phyloP scores from a whole-genome alignment of 2,888 invertebrate genomes.

The Malacosoma neustria region DNA sequence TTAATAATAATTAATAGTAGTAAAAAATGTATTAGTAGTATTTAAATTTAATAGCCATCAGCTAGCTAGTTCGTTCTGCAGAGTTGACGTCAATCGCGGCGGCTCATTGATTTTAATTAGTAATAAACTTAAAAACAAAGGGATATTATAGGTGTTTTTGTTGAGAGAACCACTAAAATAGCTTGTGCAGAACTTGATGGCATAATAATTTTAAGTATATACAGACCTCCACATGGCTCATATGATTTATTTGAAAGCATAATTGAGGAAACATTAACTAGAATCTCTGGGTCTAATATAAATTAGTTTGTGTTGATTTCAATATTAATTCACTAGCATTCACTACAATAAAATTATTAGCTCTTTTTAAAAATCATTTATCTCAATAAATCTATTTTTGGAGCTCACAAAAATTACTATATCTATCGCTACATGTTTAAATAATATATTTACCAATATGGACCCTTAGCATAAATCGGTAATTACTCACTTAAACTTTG shows the following conservation, averaged over 20 bases:
- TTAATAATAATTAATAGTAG: too few relatives aligned
- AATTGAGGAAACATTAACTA: too few relatives aligned
- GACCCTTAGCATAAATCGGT: not conserved
- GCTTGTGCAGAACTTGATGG: not conserved
- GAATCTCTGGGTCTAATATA: not conserved
- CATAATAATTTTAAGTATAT: not conserved
- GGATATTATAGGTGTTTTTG: not conserved
- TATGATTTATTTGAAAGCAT: not conserved
- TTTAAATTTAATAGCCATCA: not conserved
- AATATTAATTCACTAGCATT: not conserved
- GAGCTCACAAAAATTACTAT: not conserved
- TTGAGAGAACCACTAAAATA: not conserved
- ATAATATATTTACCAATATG: not conserved
- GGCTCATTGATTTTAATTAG: too few relatives aligned
- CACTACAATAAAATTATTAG: not conserved
- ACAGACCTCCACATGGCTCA: not conserved
- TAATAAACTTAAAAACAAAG: not conserved
- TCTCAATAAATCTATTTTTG: not conserved
- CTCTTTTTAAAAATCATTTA: not conserved
- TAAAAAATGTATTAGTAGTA: too few relatives aligned
- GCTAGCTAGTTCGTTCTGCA: not conserved
- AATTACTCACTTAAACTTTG: not conserved
- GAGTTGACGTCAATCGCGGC: not conserved
- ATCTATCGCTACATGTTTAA: not conserved
- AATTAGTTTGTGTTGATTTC: not conserved